Evolutionary conservation across 2,888 invertebrate genomes (phyloP).

Genomic region (Tachystola acroxantha): DNA sequence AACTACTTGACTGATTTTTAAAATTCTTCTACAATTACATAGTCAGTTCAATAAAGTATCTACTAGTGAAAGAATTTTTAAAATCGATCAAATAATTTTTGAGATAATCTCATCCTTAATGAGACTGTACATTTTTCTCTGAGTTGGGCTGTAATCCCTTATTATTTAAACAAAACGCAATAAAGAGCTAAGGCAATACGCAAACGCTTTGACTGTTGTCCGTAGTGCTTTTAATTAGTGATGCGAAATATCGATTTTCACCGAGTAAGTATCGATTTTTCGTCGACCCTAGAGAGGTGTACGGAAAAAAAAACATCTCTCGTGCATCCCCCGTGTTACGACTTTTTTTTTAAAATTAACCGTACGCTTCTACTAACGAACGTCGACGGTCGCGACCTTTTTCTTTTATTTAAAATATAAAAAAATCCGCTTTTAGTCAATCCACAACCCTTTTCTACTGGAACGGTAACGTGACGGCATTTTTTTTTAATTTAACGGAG

Average conservation of each 20-base stretch:
- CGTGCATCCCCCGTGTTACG: conserved; percentile 73
- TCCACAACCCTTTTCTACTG: conserved; percentile 77
- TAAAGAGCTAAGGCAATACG: conserved; percentile 43
- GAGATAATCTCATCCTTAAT: too few species aligned
- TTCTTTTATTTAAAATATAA: conserved; percentile 23
- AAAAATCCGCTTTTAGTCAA: conserved; percentile 51
- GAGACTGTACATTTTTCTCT: too few species aligned
- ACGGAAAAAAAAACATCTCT: conserved; percentile 47
- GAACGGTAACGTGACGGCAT: conserved; percentile 57
- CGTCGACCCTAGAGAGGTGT: conserved; percentile 49
- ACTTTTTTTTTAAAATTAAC: conserved; percentile 39
- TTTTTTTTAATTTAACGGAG: conserved; percentile 46
- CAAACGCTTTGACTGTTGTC: conserved; percentile 68
- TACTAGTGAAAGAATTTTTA: too few species aligned
- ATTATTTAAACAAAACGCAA: conserved; percentile 33
- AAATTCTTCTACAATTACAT: too few species aligned
- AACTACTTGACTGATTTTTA: too few species aligned
- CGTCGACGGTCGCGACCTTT: conserved; percentile 52
- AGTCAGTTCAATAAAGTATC: too few species aligned
- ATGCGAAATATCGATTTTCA: conserved; percentile 24
- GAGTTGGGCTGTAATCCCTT: conserved; percentile 59
- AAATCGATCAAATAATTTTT: too few species aligned
- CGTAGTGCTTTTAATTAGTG: conserved; percentile 46
- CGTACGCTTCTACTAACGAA: conserved; percentile 73
- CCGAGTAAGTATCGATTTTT: conserved; percentile 41